phyloP scores from a whole-genome alignment of 1,140 invertebrate genomes.

The Platorchestia sp. region DNA sequence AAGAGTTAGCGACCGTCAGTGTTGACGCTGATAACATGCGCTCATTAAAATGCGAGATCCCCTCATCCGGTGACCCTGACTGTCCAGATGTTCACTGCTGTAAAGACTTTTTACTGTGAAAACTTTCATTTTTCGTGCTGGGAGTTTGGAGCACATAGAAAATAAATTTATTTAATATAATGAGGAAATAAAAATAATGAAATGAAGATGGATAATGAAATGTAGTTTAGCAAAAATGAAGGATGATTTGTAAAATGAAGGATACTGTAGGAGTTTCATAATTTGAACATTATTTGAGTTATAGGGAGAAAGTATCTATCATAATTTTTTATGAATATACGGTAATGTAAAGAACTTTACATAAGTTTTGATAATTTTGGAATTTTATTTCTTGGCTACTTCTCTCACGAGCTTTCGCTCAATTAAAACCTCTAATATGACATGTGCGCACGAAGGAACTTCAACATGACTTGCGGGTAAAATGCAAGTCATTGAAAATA shows the following conservation, averaged over 20 bases:
- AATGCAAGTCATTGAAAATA: not conserved
- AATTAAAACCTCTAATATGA: not conserved
- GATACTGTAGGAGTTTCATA: too few relatives aligned
- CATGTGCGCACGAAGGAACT: not conserved
- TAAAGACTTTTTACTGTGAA: not conserved
- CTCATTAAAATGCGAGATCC: not conserved
- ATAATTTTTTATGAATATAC: too few relatives aligned
- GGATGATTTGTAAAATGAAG: too few relatives aligned
- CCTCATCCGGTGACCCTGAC: not conserved
- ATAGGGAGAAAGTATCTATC: too few relatives aligned
- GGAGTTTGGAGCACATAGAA: not conserved
- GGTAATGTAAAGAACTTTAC: too few relatives aligned
- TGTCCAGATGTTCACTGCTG: not conserved
- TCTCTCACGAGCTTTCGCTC: not conserved
- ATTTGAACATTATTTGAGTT: too few relatives aligned
- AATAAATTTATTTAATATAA: too few relatives aligned
- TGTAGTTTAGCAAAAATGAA: too few relatives aligned
- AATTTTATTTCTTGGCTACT: not conserved
- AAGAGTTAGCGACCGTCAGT: not conserved
- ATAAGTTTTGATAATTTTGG: not conserved
- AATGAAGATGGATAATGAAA: too few relatives aligned
- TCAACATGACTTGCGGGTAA: too few relatives aligned
- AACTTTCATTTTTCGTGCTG: not conserved
- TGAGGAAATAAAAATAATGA: too few relatives aligned
- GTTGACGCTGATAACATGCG: not conserved